These are phyloP conservation scores for Eupsittula cactorum DNA, from an alignment of 2,113 vertebrate genomes.

Conservation along the genomic window DNA sequence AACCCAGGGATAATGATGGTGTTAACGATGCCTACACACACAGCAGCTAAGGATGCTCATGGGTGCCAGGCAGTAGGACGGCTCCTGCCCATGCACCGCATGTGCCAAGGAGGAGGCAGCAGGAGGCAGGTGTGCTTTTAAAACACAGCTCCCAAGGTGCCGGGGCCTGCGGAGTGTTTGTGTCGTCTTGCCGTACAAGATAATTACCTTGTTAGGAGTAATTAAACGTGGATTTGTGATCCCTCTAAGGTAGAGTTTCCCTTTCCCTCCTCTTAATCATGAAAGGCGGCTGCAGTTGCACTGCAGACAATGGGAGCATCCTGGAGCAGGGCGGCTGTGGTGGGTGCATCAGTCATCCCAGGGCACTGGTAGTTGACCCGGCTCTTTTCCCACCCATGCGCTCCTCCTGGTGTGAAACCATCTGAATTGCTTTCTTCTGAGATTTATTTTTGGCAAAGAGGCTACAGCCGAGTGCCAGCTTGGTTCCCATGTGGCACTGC, in stretches of 20 bases:
- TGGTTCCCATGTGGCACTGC: accelerated
- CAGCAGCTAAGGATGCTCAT: background rate
- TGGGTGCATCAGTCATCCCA: background rate
- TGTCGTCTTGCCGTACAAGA: background rate
- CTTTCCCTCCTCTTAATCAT: background rate
- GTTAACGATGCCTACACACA: accelerated
- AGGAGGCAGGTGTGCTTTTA: background rate
- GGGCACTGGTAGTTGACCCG: background rate
- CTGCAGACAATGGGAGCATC: background rate
- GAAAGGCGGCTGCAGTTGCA: background rate
- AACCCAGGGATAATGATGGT: background rate
- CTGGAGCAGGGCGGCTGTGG: accelerated
- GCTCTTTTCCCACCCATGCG: background rate
- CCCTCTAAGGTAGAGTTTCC: background rate
- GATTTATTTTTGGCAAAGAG: background rate
- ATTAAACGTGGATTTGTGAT: background rate
- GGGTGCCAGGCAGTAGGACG: background rate
- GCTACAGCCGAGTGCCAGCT: background rate
- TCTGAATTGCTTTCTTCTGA: background rate
- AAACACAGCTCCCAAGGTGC: background rate
- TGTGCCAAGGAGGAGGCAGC: background rate
- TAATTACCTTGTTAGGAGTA: constrained; percentile 16
- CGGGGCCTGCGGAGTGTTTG: background rate
- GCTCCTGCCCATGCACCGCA: accelerated
- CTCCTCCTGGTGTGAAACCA: background rate